Evolutionary conservation across 2,113 vertebrate species (phyloP).

Genomic region (Eurystomus gularis): DNA sequence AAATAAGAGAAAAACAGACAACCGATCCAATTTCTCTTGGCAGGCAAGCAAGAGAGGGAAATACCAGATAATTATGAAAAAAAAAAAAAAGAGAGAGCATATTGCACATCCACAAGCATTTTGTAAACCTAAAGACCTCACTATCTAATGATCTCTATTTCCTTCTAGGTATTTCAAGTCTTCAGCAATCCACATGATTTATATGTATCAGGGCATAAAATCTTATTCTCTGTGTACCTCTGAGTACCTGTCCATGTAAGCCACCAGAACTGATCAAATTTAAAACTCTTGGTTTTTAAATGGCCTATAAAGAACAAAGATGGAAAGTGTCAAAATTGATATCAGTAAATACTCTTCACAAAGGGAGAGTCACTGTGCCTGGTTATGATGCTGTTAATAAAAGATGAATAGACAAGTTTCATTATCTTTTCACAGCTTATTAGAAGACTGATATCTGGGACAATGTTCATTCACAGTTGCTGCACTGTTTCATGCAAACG

Average conservation of each 20-base stretch:
- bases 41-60: not conserved
- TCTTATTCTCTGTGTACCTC: not conserved
- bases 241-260: not conserved
- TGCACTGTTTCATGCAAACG: not conserved
- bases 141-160: not conserved
- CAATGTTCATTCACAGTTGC: not conserved
- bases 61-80: not conserved
- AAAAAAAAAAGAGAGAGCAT: not conserved
- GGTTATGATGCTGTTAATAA: not conserved
- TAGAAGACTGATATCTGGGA: not conserved
- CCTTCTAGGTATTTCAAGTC: not conserved
- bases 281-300: not conserved
- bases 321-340: not conserved
- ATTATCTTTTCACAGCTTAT: not conserved
- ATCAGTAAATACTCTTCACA: constrained; percentile 7
- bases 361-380: not conserved
- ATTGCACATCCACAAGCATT: not conserved
- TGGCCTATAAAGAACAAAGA: constrained; percentile 7
- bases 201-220: not conserved
- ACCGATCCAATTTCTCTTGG: not conserved
- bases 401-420: not conserved
- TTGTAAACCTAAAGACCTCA: not conserved
- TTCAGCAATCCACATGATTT: not conserved
- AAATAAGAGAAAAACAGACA: not conserved
- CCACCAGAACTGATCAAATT: not conserved